Conservation (phyloP, 1,140 invertebrate species). For the Uloborus diversus region DNA sequence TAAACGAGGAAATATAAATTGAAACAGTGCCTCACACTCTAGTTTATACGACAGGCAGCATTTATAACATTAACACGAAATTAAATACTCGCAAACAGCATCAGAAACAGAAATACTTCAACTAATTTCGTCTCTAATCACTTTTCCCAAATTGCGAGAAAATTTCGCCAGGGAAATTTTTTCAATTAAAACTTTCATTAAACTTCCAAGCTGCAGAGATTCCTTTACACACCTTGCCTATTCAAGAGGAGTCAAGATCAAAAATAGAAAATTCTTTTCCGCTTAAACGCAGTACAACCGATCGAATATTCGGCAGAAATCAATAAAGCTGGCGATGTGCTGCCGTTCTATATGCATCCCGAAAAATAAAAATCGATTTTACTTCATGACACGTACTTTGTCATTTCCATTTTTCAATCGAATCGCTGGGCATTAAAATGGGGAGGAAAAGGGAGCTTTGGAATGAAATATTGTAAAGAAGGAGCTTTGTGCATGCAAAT, state of each 20-base stretch:
- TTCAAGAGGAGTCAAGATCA: background rate
- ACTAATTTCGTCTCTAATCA: too few species aligned
- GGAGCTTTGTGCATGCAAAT: background rate
- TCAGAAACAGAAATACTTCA: too few species aligned
- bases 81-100: too few species aligned
- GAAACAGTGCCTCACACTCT: too few species aligned
- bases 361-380: conserved; percentile 48
- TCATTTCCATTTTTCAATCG: conserved; percentile 44
- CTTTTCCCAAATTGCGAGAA: too few species aligned
- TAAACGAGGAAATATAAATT: too few species aligned
- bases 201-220: too few species aligned
- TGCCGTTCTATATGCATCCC: conserved; percentile 19
- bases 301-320: background rate
- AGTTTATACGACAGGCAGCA: too few species aligned
- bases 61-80: too few species aligned
- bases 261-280: background rate
- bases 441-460: background rate
- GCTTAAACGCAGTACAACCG: background rate
- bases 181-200: too few species aligned
- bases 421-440: conserved; percentile 4
- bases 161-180: too few species aligned
- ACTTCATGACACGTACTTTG: conserved; percentile 41
- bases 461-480: background rate
- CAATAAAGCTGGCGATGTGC: background rate
- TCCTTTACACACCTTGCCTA: background rate